These are phyloP conservation scores for Ammospiza caudacuta DNA, from an alignment of 2,113 vertebrate species.

Conservation along the genomic window DNA sequence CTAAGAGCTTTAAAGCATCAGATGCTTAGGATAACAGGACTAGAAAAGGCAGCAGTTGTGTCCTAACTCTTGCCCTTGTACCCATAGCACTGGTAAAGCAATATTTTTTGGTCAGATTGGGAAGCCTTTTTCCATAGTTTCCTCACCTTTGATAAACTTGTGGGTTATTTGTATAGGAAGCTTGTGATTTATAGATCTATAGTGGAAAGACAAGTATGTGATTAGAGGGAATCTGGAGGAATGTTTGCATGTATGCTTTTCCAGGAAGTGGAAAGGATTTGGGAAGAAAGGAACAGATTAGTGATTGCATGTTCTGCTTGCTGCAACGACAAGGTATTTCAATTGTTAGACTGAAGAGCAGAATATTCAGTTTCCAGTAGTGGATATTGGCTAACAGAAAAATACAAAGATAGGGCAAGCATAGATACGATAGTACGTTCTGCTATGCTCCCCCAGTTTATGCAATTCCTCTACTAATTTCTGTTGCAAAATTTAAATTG, in stretches of 20 bases:
- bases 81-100: neutral
- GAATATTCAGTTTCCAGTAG: neutral
- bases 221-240: neutral
- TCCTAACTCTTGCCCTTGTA: neutral
- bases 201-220: neutral
- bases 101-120: neutral
- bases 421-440: accelerated
- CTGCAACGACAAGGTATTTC: neutral
- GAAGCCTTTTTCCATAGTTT: neutral
- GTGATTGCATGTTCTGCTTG: neutral
- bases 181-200: neutral
- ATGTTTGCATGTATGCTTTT: neutral
- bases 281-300: neutral
- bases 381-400: neutral
- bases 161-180: neutral
- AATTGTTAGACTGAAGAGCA: neutral
- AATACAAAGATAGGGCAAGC: neutral
- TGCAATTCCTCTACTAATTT: neutral
- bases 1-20: neutral
- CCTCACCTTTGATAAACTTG: neutral
- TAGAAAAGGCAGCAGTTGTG: neutral
- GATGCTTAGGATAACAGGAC: neutral
- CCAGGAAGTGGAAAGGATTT: neutral
- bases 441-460: neutral
- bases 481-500: neutral